Evolutionary conservation across 2,888 invertebrate genomes (phyloP).

Genomic region (Pandemis corylana): DNA sequence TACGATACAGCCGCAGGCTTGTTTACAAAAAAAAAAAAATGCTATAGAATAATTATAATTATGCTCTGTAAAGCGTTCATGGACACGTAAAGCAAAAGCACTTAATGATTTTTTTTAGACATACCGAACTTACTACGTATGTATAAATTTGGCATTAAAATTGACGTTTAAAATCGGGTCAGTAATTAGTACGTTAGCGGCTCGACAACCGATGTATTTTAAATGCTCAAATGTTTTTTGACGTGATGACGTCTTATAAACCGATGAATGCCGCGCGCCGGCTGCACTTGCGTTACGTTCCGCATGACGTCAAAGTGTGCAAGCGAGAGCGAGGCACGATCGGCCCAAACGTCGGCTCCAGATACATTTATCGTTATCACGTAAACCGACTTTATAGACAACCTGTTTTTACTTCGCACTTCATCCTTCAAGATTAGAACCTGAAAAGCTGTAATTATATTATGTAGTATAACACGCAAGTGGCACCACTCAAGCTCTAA

Average conservation of each 20-base stretch:
- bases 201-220: not conserved
- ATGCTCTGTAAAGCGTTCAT: not conserved
- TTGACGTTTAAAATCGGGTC: not conserved
- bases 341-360: too few species aligned
- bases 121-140: not conserved
- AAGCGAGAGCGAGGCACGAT: too few species aligned
- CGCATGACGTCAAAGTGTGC: too few species aligned
- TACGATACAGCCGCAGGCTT: not conserved
- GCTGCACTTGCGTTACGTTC: too few species aligned
- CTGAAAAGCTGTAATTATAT: too few species aligned
- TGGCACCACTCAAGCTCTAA: too few species aligned
- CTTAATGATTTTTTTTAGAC: not conserved
- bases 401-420: too few species aligned
- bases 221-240: not conserved
- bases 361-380: too few species aligned
- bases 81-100: not conserved
- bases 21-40: not conserved
- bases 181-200: slow-evolving; percentile 1
- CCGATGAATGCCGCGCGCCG: too few species aligned
- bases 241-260: not conserved
- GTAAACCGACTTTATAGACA: too few species aligned
- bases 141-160: slow-evolving; percentile 2
- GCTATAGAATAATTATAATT: not conserved
- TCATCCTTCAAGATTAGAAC: too few species aligned
- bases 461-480: too few species aligned